Evolutionary conservation across 2,113 vertebrate genomes (phyloP).

Genomic region (Seriola quinqueradiata): DNA sequence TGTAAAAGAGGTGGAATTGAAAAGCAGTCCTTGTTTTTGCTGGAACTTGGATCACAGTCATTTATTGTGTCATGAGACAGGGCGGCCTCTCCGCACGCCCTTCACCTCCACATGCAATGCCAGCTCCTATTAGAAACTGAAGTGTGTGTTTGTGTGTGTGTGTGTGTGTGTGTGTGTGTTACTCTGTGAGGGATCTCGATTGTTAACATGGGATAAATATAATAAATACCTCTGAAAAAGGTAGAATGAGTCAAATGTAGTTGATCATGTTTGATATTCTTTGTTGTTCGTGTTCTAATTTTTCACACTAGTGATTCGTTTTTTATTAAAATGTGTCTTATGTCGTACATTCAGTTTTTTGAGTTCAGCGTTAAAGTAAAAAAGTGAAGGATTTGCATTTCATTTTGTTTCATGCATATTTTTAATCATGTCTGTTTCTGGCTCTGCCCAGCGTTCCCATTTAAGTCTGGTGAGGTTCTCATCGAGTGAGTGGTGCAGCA

Average conservation of each 20-base stretch:
- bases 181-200: not conserved
- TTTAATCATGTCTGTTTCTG: constrained; percentile 76
- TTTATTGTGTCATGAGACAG: constrained; percentile 76
- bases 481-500: constrained; percentile 74
- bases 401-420: constrained; percentile 71
- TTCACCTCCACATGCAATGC: constrained; percentile 65
- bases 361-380: constrained; percentile 38
- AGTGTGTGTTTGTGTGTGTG: constrained; percentile 40
- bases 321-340: constrained; percentile 8
- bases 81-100: constrained; percentile 62
- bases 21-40: constrained; percentile 79
- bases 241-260: not conserved
- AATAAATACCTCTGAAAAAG: not conserved
- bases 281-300: not conserved
- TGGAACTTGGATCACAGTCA: constrained; percentile 71
- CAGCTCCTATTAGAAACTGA: constrained; percentile 50
- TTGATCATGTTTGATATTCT: not conserved
- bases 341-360: constrained; percentile 27
- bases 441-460: constrained; percentile 67
- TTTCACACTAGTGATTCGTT: not conserved
- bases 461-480: constrained; percentile 67
- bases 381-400: constrained; percentile 75
- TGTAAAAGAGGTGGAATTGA: constrained; percentile 78
- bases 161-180: constrained; percentile 47
- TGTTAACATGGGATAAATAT: constrained; percentile 21